Percentiles rank a stretch among this genome's conserved stretches.
Evolutionary conservation across 2,797 vertebrate species (phyloP).

Genomic region (Sylvia borin): DNA sequence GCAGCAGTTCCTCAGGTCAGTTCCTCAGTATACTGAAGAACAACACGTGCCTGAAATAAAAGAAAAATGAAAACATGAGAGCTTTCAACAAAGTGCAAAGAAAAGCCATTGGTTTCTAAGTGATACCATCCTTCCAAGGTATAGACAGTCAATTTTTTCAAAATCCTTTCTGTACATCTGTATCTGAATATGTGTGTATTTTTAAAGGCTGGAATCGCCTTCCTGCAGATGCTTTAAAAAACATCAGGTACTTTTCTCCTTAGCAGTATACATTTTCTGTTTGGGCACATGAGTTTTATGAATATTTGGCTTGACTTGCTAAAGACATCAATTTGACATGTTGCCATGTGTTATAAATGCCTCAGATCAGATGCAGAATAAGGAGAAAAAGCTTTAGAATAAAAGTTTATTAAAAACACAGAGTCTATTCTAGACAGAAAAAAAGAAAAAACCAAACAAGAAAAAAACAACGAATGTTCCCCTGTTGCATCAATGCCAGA

Average conservation of each 20-base stretch:
- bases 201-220: slow-evolving; percentile 6
- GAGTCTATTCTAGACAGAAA: slow-evolving; percentile 34
- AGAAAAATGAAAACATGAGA: slow-evolving; percentile 16
- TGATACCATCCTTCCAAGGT: neutral
- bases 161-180: neutral
- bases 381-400: slow-evolving; percentile 47
- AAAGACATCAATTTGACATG: slow-evolving; percentile 56
- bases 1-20: neutral
- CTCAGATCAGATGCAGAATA: slow-evolving; percentile 56
- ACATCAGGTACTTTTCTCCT: slow-evolving; percentile 24
- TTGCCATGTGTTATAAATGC: slow-evolving; percentile 56
- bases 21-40: neutral
- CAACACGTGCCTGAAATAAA: neutral
- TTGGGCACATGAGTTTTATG: slow-evolving; percentile 54
- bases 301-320: slow-evolving; percentile 63
- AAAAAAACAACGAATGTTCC: slow-evolving; percentile 43
- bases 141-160: neutral
- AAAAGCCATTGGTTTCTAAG: slow-evolving; percentile 19
- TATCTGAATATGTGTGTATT: neutral
- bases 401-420: slow-evolving; percentile 71
- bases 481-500: slow-evolving; percentile 66
- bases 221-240: slow-evolving; percentile 26
- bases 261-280: slow-evolving; percentile 25
- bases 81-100: neutral
- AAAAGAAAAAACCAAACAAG: neutral